Conservation (phyloP, 2,113 vertebrate genomes). For the Recurvirostra avosetta region DNA sequence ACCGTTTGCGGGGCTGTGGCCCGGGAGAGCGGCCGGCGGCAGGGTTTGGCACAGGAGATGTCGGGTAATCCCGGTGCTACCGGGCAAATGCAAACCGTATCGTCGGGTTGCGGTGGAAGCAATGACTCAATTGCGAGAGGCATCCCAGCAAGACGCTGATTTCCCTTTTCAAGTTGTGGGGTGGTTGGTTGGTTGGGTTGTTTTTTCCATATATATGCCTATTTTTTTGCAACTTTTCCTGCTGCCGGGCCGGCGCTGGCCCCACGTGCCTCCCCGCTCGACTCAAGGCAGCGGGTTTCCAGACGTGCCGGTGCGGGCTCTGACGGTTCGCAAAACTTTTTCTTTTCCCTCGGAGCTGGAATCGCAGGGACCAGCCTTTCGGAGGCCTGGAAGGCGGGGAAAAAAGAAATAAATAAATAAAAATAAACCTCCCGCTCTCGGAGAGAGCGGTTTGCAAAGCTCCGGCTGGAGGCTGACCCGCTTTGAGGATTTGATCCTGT, state of each 20-base stretch:
- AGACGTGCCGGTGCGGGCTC: fast-evolving
- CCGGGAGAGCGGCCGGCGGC: neutral
- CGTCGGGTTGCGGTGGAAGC: neutral
- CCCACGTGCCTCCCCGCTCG: neutral
- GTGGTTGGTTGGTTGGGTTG: neutral
- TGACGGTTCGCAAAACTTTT: fast-evolving
- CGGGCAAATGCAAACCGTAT: neutral
- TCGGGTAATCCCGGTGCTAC: neutral
- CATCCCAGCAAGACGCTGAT: neutral
- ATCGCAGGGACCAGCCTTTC: neutral
- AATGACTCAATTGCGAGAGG: neutral
- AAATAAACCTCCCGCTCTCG: neutral
- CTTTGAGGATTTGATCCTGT: neutral
- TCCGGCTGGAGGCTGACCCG: neutral
- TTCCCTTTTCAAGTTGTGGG: neutral
- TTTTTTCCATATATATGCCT: neutral
- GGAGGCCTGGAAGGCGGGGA: neutral
- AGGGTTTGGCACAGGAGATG: neutral
- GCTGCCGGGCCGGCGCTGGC: neutral
- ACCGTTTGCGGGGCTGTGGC: neutral
- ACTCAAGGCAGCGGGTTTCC: neutral
- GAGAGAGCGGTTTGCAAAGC: neutral
- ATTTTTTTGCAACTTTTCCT: neutral
- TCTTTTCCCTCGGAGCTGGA: neutral
- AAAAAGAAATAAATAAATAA: neutral